A percentile compares a stretch with the other conserved stretches of the same genome.
phyloP scores from a whole-genome alignment of 2,888 invertebrate species.

The Drosophila dives region DNA sequence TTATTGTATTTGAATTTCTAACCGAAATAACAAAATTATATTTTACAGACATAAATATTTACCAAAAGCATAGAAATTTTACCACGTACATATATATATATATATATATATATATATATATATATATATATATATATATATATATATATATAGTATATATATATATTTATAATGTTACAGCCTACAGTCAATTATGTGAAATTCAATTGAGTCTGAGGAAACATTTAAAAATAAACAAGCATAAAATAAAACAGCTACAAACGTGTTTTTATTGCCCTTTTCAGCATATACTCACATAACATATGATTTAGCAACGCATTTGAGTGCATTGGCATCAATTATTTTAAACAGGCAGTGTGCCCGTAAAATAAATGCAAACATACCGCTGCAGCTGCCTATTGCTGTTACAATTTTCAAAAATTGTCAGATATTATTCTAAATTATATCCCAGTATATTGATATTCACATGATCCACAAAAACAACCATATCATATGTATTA shows the following conservation, averaged over 20 bases:
- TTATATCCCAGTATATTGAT: neutral
- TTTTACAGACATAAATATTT: neutral
- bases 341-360: conserved; percentile 25
- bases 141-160: neutral
- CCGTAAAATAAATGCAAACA: conserved; percentile 11
- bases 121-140: too few species aligned
- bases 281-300: conserved; percentile 11
- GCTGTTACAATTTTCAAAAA: neutral
- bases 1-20: neutral
- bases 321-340: neutral
- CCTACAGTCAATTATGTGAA: conserved; percentile 3
- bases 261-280: conserved; percentile 38
- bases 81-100: conserved; percentile 8
- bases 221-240: conserved; percentile 37
- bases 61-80: neutral
- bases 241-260: conserved; percentile 14
- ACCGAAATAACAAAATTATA: conserved; percentile 6
- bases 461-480: too few species aligned
- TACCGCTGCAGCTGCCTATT: conserved; percentile 8
- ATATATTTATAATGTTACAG: neutral
- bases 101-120: neutral
- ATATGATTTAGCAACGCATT: conserved; percentile 18
- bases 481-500: neutral
- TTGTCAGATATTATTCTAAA: neutral
- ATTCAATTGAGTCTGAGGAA: neutral